phyloP scores from a whole-genome alignment of 1,140 invertebrate genomes.

The Pemphigus obesinymphae region DNA sequence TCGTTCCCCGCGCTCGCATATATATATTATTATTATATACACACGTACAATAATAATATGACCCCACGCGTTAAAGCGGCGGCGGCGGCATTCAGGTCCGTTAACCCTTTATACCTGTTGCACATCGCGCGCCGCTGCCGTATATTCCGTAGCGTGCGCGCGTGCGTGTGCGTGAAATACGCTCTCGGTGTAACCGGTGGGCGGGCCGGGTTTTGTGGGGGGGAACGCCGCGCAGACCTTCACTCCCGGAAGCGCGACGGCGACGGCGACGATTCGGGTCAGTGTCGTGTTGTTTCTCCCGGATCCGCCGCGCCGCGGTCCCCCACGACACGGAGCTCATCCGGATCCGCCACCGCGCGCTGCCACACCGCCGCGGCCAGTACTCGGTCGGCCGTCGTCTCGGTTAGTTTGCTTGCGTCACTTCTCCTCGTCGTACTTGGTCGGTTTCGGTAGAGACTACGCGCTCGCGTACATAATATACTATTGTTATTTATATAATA shows the following conservation, averaged over 20 bases:
- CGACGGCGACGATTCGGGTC: slow-evolving; percentile 39
- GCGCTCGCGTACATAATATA: no score
- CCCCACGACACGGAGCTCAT: slow-evolving; percentile 34
- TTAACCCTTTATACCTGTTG: slow-evolving; percentile 38
- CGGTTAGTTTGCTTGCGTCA: not conserved
- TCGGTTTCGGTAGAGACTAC: no score
- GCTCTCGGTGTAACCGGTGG: not conserved
- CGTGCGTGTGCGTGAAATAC: not conserved
- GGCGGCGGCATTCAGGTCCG: slow-evolving; percentile 13
- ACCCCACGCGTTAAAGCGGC: not conserved
- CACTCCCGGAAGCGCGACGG: slow-evolving; percentile 36
- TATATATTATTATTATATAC: not conserved
- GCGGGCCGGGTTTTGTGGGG: not conserved
- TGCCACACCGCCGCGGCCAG: not conserved
- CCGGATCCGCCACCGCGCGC: slow-evolving; percentile 23
- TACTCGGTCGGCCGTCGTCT: not conserved
- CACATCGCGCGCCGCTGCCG: not conserved
- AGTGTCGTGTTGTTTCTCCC: slow-evolving; percentile 41
- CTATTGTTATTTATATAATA: no score
- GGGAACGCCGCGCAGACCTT: not conserved
- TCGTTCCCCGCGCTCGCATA: no score
- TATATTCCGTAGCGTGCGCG: not conserved
- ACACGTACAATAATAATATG: not conserved
- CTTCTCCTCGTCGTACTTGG: no score
- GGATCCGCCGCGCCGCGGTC: slow-evolving; percentile 6